Percentiles rank a stretch among this genome's conserved stretches.
Conservation (phyloP, 2,888 invertebrate genomes). For the Scotopteryx bipunctaria region DNA sequence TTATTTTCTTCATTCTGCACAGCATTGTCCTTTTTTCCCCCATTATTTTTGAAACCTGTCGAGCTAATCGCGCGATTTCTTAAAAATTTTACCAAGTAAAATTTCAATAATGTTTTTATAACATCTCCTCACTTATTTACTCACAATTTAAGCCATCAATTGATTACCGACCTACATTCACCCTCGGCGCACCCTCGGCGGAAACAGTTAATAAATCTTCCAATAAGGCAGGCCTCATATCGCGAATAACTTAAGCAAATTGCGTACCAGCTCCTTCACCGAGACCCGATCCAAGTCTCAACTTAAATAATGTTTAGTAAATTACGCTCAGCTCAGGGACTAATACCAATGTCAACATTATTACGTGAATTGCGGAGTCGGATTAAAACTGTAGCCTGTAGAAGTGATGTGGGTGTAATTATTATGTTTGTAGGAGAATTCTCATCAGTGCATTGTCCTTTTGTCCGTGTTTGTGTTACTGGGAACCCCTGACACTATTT, state of each 20-base stretch:
- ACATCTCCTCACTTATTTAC: conserved; percentile 7
- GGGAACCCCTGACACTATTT: no score
- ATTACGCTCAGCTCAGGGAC: conserved; percentile 41
- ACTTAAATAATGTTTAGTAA: conserved; percentile 54
- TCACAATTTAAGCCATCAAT: conserved; percentile 17
- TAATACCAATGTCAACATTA: conserved; percentile 38
- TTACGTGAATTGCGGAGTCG: conserved; percentile 22
- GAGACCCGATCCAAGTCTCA: conserved; percentile 36
- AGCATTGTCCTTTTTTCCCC: no score
- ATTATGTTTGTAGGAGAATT: not conserved
- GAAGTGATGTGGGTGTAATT: not conserved
- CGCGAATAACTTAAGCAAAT: conserved; percentile 36
- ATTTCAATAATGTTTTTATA: no score
- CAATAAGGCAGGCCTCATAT: conserved; percentile 33
- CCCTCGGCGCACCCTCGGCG: conserved; percentile 5
- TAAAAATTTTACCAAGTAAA: no score
- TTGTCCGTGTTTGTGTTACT: no score
- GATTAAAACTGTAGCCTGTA: conserved; percentile 15
- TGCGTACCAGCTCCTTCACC: conserved; percentile 29
- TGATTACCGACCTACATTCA: conserved; percentile 16
- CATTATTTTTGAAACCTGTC: no score
- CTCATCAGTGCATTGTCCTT: no score
- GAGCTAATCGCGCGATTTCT: no score
- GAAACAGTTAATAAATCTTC: conserved; percentile 34
- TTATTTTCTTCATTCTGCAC: no score